Base-by-base conservation (phyloP, 2,113 vertebrate species). In the Stegastes partitus region DNA sequence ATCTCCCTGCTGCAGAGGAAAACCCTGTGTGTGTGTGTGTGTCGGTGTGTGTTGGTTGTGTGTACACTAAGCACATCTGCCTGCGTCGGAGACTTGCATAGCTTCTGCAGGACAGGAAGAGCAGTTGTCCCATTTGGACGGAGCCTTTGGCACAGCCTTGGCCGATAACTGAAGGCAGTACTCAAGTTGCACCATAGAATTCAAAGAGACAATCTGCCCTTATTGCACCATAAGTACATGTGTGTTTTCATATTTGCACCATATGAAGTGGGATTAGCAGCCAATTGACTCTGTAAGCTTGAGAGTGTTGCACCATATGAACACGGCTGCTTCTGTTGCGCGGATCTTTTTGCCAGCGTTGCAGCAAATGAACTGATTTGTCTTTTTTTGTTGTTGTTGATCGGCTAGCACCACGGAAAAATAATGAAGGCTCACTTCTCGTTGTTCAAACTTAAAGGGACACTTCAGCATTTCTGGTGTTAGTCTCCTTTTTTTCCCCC, bases 101-200 rank as follows among this genome's bases (percentile, higher is more conserved):
- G 92, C 91, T 90, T 88, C 85, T 87, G 89, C 84, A 89, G 80
- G 88, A 91, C 83, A 83, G 89, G 88, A 93, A 92, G 91, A 93
- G 88, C 92, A 87, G 86, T 90, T 82, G 83, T 85, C 81, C 81
- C 82, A 4, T 89, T 87, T 86, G 87, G 83, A 84, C 59, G 77
- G 77, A 89, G 84, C 84, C 85, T 87, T 87, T 87, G 88, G 82
- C 87, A 85, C 81, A 86, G 89, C 90, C 92, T 86, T 72, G 85
- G 91, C 88, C 28, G 64, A 75, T 26, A 78, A 83, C 81, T 90
- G 87, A 93, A 92, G 91, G 90, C 90, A 89, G 90, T 84, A 87
- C 84, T 87, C 59, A 80, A 89, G 88, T 87, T 79, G 91, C 91
- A 92, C 91, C 92, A 83, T 80, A 72, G 67, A 81, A 69, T 85